These are phyloP conservation scores for Sebastes kiyomatsui DNA, from an alignment of 2,797 vertebrate species.

Conservation along the genomic window DNA sequence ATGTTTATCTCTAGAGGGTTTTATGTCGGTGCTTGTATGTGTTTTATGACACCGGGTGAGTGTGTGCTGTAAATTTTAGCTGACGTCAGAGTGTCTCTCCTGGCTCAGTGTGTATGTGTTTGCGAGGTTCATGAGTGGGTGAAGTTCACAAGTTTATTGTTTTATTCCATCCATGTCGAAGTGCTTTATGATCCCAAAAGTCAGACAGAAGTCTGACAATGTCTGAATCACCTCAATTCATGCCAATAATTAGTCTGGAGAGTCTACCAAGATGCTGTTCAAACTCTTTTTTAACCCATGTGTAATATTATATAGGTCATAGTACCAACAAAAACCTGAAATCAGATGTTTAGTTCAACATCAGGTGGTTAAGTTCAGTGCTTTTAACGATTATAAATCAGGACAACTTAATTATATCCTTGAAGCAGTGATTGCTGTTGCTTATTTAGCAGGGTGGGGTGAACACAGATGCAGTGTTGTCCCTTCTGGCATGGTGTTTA, in stretches of 20 bases:
- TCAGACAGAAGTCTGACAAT: constrained; percentile 41
- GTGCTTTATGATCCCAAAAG: constrained; percentile 55
- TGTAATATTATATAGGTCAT: neutral
- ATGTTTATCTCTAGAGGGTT: neutral
- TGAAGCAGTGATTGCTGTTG: neutral
- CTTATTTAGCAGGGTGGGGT: constrained; percentile 15
- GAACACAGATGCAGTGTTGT: neutral
- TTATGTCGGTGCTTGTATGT: neutral
- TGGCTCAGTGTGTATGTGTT: neutral
- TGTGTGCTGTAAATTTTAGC: constrained; percentile 12
- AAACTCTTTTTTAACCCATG: neutral
- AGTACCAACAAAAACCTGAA: neutral
- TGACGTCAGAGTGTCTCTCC: constrained; percentile 20
- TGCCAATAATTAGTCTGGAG: constrained; percentile 8
- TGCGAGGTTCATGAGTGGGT: constrained; percentile 22
- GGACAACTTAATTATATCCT: neutral
- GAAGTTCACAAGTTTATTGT: constrained; percentile 56
- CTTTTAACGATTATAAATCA: neutral
- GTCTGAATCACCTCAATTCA: constrained; percentile 45
- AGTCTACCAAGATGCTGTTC: neutral
- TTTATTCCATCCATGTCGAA: constrained; percentile 41
- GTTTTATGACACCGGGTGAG: constrained; percentile 28
- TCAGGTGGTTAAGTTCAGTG: neutral
- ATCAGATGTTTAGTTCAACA: neutral
- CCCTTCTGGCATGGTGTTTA: neutral